A percentile compares a stretch with the other conserved stretches of the same genome.
Evolutionary conservation across 2,888 invertebrate genomes (phyloP).

Genomic region (Lasioglossum figueresi): DNA sequence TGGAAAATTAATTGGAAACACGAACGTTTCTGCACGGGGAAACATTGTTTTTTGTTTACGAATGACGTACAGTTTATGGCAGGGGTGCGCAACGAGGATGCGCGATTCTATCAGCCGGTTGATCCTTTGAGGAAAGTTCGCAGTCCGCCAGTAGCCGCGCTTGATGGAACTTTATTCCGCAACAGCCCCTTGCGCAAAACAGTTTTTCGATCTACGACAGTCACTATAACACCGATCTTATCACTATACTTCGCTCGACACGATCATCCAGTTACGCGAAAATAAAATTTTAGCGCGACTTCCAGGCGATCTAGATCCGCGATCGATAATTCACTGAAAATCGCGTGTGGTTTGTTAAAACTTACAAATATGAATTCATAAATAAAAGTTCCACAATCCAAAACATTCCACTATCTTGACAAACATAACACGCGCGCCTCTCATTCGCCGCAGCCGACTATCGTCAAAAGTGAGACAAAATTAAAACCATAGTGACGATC

Average conservation of each 20-base stretch:
- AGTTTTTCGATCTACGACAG: neutral
- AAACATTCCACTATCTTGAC: neutral
- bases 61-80: neutral
- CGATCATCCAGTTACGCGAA: neutral
- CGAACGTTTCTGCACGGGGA: neutral
- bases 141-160: constrained; percentile 84
- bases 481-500: neutral
- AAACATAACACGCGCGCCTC: neutral
- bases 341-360: neutral
- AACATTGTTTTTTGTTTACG: neutral
- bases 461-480: neutral
- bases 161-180: constrained; percentile 31
- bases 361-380: neutral
- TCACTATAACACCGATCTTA: too few relatives aligned
- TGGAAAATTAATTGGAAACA: too few relatives aligned
- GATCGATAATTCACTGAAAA: neutral
- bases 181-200: neutral
- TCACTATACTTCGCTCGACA: neutral
- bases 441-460: neutral
- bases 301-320: neutral
- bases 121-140: constrained; percentile 43
- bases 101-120: constrained; percentile 28
- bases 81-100: constrained; percentile 51
- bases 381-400: neutral
- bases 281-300: neutral